Evolutionary conservation across 2,888 invertebrate species (phyloP).

Genomic region (Protodeltote pygarga): DNA sequence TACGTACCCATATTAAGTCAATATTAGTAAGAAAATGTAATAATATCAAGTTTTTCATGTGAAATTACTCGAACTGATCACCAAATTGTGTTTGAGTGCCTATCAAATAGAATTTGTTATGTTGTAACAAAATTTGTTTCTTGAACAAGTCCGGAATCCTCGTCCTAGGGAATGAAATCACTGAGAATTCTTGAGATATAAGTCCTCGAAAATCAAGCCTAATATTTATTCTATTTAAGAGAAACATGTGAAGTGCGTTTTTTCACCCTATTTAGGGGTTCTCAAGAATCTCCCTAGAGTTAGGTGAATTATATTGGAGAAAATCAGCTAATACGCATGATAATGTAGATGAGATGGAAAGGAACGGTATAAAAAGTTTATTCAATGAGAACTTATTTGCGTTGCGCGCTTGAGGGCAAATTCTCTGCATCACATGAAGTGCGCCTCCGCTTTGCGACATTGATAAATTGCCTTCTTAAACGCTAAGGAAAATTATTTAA

Average conservation of each 20-base stretch:
- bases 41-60: too few species aligned
- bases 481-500: conserved; percentile 69
- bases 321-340: conserved; percentile 39
- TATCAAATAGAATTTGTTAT: not conserved
- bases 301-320: conserved; percentile 29
- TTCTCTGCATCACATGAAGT: conserved; percentile 36
- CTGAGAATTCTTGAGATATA: not conserved
- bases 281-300: conserved; percentile 11
- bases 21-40: too few species aligned
- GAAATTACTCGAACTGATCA: conserved; percentile 4
- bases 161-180: conserved; percentile 1
- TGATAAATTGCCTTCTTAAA: conserved; percentile 64
- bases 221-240: conserved; percentile 13
- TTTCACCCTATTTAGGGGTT: conserved; percentile 3
- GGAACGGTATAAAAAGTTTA: conserved; percentile 31
- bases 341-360: conserved; percentile 39
- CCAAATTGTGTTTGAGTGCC: conserved; percentile 5
- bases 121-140: conserved; percentile 2
- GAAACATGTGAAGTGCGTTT: conserved; percentile 5
- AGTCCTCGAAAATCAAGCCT: conserved; percentile 2
- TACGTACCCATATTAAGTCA: too few species aligned
- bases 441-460: conserved; percentile 50
- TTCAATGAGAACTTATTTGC: conserved; percentile 27
- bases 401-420: conserved; percentile 21
- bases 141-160: not conserved